These are phyloP conservation scores for Microcebus ravelobensis DNA, from an alignment of 2,113 vertebrate genomes.

Conservation along the genomic window DNA sequence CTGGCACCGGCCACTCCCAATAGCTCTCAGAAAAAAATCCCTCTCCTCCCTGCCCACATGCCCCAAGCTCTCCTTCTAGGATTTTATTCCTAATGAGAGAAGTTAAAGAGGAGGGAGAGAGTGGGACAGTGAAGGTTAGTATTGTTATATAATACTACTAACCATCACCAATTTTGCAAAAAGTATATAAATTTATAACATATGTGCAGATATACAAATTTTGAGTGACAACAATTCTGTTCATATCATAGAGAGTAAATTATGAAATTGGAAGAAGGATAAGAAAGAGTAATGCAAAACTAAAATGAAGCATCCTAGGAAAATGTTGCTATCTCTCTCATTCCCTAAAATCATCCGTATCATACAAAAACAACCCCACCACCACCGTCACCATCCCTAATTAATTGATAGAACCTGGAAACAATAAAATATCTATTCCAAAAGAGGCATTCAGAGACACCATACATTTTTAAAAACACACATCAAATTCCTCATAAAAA, in stretches of 20 bases:
- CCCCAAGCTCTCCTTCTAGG: not conserved
- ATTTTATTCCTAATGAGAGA: not conserved
- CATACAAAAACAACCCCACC: not conserved
- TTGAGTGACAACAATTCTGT: not conserved
- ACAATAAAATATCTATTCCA: not conserved
- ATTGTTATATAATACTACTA: not conserved
- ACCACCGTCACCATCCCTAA: not conserved
- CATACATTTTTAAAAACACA: slow-evolving; percentile 7
- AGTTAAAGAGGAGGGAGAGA: not conserved
- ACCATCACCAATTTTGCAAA: not conserved
- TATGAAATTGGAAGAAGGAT: not conserved
- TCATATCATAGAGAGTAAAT: not conserved
- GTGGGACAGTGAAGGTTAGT: too few species aligned
- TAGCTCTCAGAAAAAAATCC: not conserved
- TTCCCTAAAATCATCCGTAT: not conserved
- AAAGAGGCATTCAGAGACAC: not conserved
- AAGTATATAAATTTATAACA: not conserved
- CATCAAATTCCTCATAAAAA: not conserved
- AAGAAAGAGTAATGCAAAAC: not conserved
- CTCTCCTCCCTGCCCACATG: not conserved
- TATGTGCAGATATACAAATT: not conserved
- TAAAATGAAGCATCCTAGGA: not conserved
- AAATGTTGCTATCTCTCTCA: not conserved
- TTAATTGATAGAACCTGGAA: not conserved
- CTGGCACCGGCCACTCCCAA: not conserved